These are phyloP conservation scores for Pemphredon lugubris DNA, from an alignment of 2,888 invertebrate genomes.

Conservation along the genomic window DNA sequence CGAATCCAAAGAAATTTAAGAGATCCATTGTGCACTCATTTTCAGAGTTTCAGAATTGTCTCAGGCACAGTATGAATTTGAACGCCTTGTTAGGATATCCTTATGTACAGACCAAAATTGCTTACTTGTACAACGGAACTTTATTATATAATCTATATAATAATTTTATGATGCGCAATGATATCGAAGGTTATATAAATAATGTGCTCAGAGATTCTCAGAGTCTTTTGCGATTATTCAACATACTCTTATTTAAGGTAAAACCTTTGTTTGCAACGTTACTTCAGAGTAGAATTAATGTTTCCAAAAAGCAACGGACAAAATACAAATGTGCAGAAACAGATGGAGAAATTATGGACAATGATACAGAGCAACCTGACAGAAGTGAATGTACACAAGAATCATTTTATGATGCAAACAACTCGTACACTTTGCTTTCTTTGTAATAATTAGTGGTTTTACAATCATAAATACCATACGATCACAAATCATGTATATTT, in stretches of 20 bases:
- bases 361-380: not conserved
- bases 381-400: too few species aligned
- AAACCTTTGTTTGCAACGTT: conserved; percentile 46
- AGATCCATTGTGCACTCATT: conserved; percentile 84
- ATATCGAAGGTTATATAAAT: conserved; percentile 83
- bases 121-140: conserved; percentile 88
- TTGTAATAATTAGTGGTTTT: not conserved
- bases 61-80: conserved; percentile 84
- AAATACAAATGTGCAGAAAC: not conserved
- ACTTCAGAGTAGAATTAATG: conserved; percentile 3
- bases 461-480: too few species aligned
- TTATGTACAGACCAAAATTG: conserved; percentile 83
- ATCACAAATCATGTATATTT: too few species aligned
- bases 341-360: conserved; percentile 1
- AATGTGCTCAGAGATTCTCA: conserved; percentile 73
- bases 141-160: conserved; percentile 88
- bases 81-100: conserved; percentile 86
- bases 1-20: conserved; percentile 83
- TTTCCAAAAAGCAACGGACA: not conserved
- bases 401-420: conserved; percentile 51
- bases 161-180: conserved; percentile 84
- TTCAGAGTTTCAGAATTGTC: conserved; percentile 86
- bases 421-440: conserved; percentile 33
- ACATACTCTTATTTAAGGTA: conserved; percentile 63
- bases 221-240: conserved; percentile 73